Evolutionary conservation across 2,888 invertebrate genomes (phyloP), one percentile per base, ranked within the genome.

Genomic region (Aphelenchoides bicaudatus): DNA sequence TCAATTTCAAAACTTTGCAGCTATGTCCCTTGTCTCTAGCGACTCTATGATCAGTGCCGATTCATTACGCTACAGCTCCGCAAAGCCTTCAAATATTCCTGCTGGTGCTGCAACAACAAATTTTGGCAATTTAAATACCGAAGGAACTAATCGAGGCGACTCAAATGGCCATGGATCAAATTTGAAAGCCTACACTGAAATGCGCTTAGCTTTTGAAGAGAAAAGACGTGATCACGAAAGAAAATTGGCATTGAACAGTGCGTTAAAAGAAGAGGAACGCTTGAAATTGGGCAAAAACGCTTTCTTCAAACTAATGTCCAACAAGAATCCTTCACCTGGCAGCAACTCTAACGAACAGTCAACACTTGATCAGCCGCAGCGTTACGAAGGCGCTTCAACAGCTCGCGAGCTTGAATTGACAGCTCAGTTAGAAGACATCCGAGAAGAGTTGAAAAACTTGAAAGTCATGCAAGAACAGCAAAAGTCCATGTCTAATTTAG

Each of bases 281-380:
- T 57, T 62, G 31, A 70, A 76, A 57, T 67, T 65, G 62, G 67
- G 73, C 43, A 78, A 79, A 49, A 74, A 75, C 3, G 77, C 77
- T 10, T 78, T 78, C 61, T 78, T 78, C 61, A 71, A 72, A 25
- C 63, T 76, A 8, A 68, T 75, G 70, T 52, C 52, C 46, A 67
- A 67, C 31, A 37, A 51, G 21, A 61, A 53, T 21, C 8, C 34
- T 27, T 8, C 29, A 6, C 16, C 29, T 16, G 49, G 16, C n/a
- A n/a, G n/a, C 8, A 8, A n/a, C 13, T 23, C 5, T 8, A 49
- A n/a, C 16, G 29, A n/a, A 28, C 8, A n/a, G 39, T 54, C 55
- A 8, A 25, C 28, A 43, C 43, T 25, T 43, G 52, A 51, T n/a
- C 51, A 34, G 5, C n/a, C 31, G n/a, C 52, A 51, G 25, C 31